Percentiles rank a stretch among this genome's conserved stretches.
phyloP scores from a whole-genome alignment of 2,797 vertebrate genomes.

The Micrastur ruficollis region DNA sequence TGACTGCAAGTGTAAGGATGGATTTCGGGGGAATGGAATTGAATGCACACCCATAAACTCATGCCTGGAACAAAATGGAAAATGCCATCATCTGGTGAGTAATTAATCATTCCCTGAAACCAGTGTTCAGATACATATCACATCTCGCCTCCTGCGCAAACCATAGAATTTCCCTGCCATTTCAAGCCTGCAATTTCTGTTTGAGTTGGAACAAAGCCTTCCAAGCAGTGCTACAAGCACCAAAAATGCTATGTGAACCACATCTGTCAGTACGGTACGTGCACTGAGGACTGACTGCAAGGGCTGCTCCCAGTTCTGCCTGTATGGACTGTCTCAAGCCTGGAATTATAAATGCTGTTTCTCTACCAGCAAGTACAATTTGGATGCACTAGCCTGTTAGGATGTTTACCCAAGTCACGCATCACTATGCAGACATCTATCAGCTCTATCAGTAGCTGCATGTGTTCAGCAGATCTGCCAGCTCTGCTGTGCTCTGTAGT shows the following conservation, averaged over 20 bases:
- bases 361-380: not conserved
- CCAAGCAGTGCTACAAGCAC: not conserved
- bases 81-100: conserved; percentile 89
- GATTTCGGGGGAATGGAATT: conserved; percentile 85
- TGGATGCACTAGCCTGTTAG: not conserved
- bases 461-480: not conserved
- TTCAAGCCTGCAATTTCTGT: not conserved
- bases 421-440: not conserved
- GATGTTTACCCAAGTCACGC: not conserved
- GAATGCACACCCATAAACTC: conserved; percentile 83
- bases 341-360: not conserved
- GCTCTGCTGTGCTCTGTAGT: not conserved
- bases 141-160: not conserved
- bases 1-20: conserved; percentile 86
- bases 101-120: conserved; percentile 27
- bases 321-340: rapidly evolving
- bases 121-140: conserved; percentile 29
- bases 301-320: not conserved
- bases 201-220: not conserved
- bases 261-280: rapidly evolving
- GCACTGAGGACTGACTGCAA: not conserved
- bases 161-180: not conserved
- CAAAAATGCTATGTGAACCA: not conserved
- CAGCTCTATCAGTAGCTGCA: not conserved
- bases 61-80: conserved; percentile 78